Percentiles rank a stretch among this genome's conserved stretches.
phyloP scores from a whole-genome alignment of 2,888 invertebrate genomes.

The Ochropleura leucogaster region DNA sequence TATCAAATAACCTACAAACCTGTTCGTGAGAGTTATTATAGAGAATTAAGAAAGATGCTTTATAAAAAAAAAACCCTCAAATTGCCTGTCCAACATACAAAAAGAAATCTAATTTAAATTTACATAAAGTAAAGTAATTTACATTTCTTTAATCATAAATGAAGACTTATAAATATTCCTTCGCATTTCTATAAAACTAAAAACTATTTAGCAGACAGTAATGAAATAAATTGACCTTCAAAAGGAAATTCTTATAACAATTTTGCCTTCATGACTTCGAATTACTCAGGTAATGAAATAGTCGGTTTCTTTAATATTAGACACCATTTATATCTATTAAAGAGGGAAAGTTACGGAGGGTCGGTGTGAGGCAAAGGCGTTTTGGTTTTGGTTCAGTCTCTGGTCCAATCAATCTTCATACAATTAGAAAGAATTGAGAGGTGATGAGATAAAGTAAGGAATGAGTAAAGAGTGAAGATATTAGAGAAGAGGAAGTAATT shows the following conservation, averaged over 20 bases:
- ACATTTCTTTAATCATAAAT: background rate
- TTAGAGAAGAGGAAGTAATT: too few species aligned
- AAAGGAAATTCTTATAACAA: constrained; percentile 22
- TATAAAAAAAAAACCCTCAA: background rate
- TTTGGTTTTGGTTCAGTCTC: constrained; percentile 31
- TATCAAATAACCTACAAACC: too few species aligned
- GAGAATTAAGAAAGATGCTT: background rate
- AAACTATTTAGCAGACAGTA: background rate
- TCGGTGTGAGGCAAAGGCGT: background rate
- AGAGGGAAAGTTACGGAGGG: constrained; percentile 32
- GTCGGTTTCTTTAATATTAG: constrained; percentile 5
- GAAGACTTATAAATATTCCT: background rate
- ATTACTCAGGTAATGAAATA: constrained; percentile 27
- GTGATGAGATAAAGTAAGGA: background rate
- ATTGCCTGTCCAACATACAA: too few species aligned
- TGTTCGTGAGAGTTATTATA: too few species aligned
- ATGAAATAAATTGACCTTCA: constrained; percentile 35
- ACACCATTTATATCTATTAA: constrained; percentile 51
- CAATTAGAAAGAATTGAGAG: constrained; percentile 22
- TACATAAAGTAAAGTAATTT: too few species aligned
- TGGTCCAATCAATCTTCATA: constrained; percentile 36
- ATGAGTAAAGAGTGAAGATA: too few species aligned
- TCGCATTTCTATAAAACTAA: background rate
- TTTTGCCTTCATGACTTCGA: background rate
- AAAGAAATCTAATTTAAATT: too few species aligned